Evolutionary conservation across 2,113 vertebrate species (phyloP), one percentile per base, ranked within the genome.

Genomic region (Stigmatopora nigra): DNA sequence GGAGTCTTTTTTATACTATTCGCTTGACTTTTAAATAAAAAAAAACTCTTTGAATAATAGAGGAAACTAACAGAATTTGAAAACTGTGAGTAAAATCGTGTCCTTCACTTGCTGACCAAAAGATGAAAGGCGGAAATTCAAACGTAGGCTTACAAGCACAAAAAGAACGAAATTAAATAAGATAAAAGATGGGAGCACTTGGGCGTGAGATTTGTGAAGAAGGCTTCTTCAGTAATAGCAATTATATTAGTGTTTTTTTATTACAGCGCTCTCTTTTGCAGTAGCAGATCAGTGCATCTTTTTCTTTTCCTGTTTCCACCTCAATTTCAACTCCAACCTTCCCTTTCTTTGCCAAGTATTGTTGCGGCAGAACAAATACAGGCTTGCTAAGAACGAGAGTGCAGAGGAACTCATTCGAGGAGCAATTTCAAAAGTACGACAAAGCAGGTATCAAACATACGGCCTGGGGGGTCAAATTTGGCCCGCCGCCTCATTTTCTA

Each of bases 161-260:
- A 41, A 41, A 41, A 41, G 9, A 41, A 41, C 6, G 9, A 41
- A 41, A 41, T 41, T 10, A 41, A 36, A 46, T 56, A 15, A 61
- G 55, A 45, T 31, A 62, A 60, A 44, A 56, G 17, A 45, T 1
- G 2, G 38, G 22, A 69, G 63, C 61, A 71, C 67, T 52, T 72
- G 35, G 59, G 53, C 38, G 12, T 14, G 52, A 73, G 67, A 73
- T 48, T 41, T 41, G 38, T 41, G 38, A 7, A 41, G 9, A 41
- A 61, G 47, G 58, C 1, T 22, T 57, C 1, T 22, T 57, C 53
- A 74, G 79, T 74, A 60, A 69, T n/a, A 49, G 61, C 65, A 69
- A 60, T 69, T 65, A 55, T 69, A 59, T 65, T 75, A 53, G 63
- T 62, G 64, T 76, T 79, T 63, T 76, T 79, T 63, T 19, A 72